A percentile compares a stretch with the other conserved stretches of the same genome.
These are phyloP conservation scores for Crax fasciolata DNA, from an alignment of 2,797 vertebrate species.

Conservation along the genomic window DNA sequence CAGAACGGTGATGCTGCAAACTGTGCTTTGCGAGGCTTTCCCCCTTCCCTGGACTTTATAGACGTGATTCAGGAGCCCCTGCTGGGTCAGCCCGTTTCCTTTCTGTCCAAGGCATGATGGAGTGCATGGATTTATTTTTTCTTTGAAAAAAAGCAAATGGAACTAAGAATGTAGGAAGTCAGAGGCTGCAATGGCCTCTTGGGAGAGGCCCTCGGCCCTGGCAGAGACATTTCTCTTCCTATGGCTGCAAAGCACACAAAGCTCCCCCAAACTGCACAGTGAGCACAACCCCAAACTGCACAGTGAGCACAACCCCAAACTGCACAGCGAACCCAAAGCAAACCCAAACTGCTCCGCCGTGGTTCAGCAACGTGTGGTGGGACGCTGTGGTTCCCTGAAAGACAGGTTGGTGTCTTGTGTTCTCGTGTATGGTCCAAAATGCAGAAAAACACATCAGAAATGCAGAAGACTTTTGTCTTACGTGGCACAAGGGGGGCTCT, in stretches of 20 bases:
- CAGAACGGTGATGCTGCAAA: background rate
- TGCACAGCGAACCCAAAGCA: no score
- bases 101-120: rapidly evolving
- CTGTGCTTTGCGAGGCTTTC: background rate
- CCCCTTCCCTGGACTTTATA: background rate
- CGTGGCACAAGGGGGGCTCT: background rate
- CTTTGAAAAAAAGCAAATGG: slow-evolving; percentile 38
- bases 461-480: background rate
- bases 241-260: background rate
- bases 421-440: background rate
- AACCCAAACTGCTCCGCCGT: rapidly evolving
- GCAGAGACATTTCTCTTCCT: background rate
- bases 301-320: no score
- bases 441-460: background rate
- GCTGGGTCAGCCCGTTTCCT: background rate
- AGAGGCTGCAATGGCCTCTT: background rate
- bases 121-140: background rate
- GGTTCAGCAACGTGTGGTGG: background rate
- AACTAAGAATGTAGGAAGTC: background rate
- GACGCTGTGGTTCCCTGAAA: background rate
- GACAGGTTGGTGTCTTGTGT: background rate
- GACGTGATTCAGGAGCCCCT: background rate
- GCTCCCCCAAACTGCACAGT: no score
- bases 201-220: background rate
- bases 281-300: no score